A percentile compares a stretch with the other conserved stretches of the same genome.
These are phyloP conservation scores for Stegastes partitus DNA, from an alignment of 2,113 vertebrate genomes.

Conservation along the genomic window DNA sequence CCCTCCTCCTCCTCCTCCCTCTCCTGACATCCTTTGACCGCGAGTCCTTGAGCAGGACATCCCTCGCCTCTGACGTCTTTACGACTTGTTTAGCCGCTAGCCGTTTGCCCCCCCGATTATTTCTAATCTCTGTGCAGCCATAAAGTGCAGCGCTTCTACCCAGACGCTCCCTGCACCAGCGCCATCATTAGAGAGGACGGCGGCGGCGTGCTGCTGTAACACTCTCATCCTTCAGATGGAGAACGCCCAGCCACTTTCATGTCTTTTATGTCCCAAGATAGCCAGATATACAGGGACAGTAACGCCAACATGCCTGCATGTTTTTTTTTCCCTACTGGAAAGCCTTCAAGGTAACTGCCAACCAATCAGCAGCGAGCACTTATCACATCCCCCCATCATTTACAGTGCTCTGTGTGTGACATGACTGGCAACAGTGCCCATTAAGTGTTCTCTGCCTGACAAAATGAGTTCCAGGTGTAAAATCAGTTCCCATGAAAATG, in stretches of 20 bases:
- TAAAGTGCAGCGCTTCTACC: conserved; percentile 60
- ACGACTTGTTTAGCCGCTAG: conserved; percentile 78
- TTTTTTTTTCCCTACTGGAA: conserved; percentile 35
- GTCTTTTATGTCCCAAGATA: conserved; percentile 61
- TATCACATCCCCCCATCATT: conserved; percentile 56
- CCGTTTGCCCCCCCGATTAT: conserved; percentile 78
- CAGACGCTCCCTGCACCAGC: conserved; percentile 24
- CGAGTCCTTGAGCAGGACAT: conserved; percentile 79
- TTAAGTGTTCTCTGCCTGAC: conserved; percentile 62
- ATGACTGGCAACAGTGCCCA: conserved; percentile 65
- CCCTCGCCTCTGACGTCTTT: conserved; percentile 78
- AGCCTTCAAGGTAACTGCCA: conserved; percentile 56
- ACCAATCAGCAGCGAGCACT: conserved; percentile 61
- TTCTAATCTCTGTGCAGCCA: conserved; percentile 74
- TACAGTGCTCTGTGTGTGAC: conserved; percentile 60
- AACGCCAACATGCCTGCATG: conserved; percentile 35
- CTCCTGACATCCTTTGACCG: conserved; percentile 63
- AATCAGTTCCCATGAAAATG: conserved; percentile 61
- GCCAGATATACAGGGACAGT: conserved; percentile 56
- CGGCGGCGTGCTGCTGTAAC: conserved; percentile 25
- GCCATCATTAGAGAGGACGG: conserved; percentile 57
- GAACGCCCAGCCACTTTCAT: conserved; percentile 60
- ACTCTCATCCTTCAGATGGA: conserved; percentile 55
- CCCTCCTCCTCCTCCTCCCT: conserved; percentile 12
- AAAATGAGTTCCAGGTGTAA: conserved; percentile 71